Conservation (phyloP, 2,113 vertebrate species). For the Scomber scombrus region DNA sequence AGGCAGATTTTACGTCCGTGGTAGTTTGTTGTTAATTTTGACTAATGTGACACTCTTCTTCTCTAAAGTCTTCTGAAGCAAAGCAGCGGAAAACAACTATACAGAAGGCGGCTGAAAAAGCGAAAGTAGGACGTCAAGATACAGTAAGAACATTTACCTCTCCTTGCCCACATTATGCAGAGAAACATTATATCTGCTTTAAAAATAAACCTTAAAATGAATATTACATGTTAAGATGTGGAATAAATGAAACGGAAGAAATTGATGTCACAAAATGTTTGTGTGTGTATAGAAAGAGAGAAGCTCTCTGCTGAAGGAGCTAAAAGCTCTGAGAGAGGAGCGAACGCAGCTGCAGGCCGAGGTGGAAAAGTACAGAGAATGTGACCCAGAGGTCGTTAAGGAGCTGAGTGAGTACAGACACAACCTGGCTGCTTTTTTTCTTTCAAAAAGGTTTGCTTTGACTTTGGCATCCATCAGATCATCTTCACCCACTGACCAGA, state of each 20-base stretch:
- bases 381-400: constrained; percentile 93
- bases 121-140: constrained; percentile 91
- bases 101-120: constrained; percentile 88
- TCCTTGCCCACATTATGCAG: neutral
- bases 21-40: neutral
- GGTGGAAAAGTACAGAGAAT: constrained; percentile 93
- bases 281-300: constrained; percentile 87
- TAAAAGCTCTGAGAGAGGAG: constrained; percentile 86
- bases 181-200: neutral
- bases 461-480: neutral
- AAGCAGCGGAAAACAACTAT: constrained; percentile 85
- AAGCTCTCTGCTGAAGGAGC: constrained; percentile 84
- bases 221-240: neutral
- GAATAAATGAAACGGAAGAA: neutral
- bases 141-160: constrained; percentile 85
- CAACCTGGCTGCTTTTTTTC: neutral
- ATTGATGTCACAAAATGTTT: neutral
- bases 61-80: constrained; percentile 86
- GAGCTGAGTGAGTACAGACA: constrained; percentile 92
- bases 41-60: constrained; percentile 38
- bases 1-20: neutral
- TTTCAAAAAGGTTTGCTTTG: neutral
- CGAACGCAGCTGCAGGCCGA: constrained; percentile 86
- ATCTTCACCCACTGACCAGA: neutral
- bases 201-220: neutral